Conservation (phyloP, 2,797 vertebrate genomes). For the Acanthis flammea region DNA sequence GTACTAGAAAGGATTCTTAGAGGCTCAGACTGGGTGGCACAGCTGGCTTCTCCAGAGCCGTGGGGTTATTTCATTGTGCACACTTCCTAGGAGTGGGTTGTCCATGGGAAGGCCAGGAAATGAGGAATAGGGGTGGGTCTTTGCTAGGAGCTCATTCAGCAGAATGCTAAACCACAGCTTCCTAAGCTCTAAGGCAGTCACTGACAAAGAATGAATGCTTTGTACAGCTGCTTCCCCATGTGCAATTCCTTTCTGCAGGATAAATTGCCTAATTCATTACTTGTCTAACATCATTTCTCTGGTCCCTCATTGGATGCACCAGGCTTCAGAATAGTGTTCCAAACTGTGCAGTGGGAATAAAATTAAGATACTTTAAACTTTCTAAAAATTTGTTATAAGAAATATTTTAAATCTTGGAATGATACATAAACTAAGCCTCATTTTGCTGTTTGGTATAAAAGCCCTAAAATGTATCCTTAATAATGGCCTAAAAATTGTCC, state of each 20-base stretch:
- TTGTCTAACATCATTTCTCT: background rate
- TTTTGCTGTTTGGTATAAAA: background rate
- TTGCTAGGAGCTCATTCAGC: conserved; percentile 38
- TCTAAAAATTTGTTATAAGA: background rate
- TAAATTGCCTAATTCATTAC: conserved; percentile 12
- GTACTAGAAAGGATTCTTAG: background rate
- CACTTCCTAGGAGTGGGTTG: background rate
- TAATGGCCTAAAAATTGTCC: background rate
- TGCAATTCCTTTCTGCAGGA: background rate
- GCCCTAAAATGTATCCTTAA: background rate
- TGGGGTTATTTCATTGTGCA: background rate
- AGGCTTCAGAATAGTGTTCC: background rate
- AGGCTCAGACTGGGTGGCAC: background rate
- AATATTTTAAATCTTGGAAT: background rate
- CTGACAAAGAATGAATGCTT: conserved; percentile 43
- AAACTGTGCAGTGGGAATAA: background rate
- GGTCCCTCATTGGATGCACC: background rate
- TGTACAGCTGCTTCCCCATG: background rate
- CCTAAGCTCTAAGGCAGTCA: conserved; percentile 16
- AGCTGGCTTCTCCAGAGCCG: background rate
- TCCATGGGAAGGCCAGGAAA: conserved; percentile 5
- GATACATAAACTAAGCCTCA: background rate
- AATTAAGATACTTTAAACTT: background rate
- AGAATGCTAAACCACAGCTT: conserved; percentile 48
- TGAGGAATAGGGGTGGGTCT: conserved; percentile 20